Evolutionary conservation across 2,888 invertebrate genomes (phyloP).

Genomic region (Alsophila aescularia): DNA sequence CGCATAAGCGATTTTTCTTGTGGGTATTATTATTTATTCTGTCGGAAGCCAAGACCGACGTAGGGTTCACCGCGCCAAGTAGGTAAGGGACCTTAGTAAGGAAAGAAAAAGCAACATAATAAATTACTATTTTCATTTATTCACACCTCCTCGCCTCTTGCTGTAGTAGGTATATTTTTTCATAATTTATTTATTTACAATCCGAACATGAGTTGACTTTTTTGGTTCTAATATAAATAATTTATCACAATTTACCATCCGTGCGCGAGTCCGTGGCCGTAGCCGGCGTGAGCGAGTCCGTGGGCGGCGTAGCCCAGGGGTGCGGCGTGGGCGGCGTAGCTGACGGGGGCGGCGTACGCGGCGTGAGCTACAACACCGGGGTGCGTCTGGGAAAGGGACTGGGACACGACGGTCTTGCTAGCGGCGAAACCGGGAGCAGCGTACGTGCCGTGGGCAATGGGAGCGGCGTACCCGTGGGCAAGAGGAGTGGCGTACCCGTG

Average conservation of each 20-base stretch:
- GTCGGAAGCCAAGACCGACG: too few relatives aligned
- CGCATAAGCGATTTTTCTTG: too few relatives aligned
- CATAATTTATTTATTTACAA: conserved; percentile 74
- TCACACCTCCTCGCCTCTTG: conserved; percentile 79
- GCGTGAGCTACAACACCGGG: conserved; percentile 63
- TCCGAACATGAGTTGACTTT: conserved; percentile 73
- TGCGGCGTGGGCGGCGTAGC: conserved; percentile 40
- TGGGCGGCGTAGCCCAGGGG: conserved; percentile 39
- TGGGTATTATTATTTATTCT: too few relatives aligned
- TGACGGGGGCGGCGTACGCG: conserved; percentile 41
- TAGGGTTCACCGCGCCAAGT: neutral
- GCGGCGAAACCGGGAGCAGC: conserved; percentile 46
- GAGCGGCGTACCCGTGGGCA: conserved; percentile 44
- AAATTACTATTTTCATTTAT: conserved; percentile 74
- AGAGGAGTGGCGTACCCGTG: conserved; percentile 30
- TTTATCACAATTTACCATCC: conserved; percentile 80
- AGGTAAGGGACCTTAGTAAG: neutral
- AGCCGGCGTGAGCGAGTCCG: conserved; percentile 40
- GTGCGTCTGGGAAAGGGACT: conserved; percentile 72
- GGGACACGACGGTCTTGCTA: conserved; percentile 63
- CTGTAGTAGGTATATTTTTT: conserved; percentile 58
- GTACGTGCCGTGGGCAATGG: conserved; percentile 46
- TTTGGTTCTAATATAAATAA: conserved; percentile 70
- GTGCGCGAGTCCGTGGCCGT: conserved; percentile 55
- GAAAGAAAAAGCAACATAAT: conserved; percentile 8